Evolutionary conservation across 1,140 invertebrate genomes (phyloP).

Genomic region (Hetaerina americana): DNA sequence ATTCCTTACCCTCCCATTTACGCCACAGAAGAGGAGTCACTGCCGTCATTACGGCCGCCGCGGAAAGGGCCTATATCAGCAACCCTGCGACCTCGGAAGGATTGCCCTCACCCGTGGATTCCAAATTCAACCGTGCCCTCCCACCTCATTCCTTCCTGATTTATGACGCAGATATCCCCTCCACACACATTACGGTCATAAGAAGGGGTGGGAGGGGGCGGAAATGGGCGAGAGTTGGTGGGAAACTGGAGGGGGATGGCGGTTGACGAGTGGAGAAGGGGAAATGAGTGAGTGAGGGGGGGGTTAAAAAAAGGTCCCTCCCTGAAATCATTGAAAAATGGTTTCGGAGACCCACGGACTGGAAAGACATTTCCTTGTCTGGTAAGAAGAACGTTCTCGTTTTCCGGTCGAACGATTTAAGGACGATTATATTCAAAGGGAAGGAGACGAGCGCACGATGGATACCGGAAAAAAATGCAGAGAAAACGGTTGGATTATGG

Average conservation of each 20-base stretch:
- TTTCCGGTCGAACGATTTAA: background rate
- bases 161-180: background rate
- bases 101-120: no score
- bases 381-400: background rate
- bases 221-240: no score
- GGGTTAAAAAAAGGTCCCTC: background rate
- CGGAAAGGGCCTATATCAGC: background rate
- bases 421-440: background rate
- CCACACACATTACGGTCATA: no score
- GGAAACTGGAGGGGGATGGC: no score
- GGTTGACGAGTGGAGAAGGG: no score
- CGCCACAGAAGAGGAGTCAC: background rate
- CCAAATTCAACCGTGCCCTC: background rate
- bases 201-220: no score
- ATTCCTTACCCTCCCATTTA: no score
- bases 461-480: no score
- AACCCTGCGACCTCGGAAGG: background rate
- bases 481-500: no score
- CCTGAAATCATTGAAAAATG: background rate
- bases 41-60: background rate
- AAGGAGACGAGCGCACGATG: no score
- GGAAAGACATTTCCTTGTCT: background rate
- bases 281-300: background rate
- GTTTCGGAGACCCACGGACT: background rate
- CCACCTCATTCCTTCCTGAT: background rate